A percentile compares a stretch with the other conserved stretches of the same genome.
These are phyloP conservation scores for Archips crataeganus DNA, from an alignment of 2,888 invertebrate genomes.

Conservation along the genomic window DNA sequence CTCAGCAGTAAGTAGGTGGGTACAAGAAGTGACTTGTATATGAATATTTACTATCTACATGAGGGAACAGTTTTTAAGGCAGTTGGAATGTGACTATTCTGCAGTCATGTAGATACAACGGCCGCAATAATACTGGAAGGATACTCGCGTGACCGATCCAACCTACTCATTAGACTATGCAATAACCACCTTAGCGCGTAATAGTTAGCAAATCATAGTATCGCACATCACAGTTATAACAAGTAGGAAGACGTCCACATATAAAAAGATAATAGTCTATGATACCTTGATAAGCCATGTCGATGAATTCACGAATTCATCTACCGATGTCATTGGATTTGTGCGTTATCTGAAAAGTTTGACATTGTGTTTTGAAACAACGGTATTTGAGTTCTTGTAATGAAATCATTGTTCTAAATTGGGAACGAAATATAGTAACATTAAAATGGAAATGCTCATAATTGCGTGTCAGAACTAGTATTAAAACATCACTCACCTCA, in stretches of 20 bases:
- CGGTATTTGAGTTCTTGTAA: neutral
- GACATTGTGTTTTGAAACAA: slow-evolving; percentile 10
- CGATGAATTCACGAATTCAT: slow-evolving; percentile 81
- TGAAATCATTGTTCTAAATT: neutral
- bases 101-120: neutral
- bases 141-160: slow-evolving; percentile 50
- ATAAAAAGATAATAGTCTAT: slow-evolving; percentile 39
- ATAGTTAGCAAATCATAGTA: slow-evolving; percentile 32
- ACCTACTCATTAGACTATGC: slow-evolving; percentile 40
- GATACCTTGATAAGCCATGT: slow-evolving; percentile 82
- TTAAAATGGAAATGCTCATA: slow-evolving; percentile 1
- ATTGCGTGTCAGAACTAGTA: slow-evolving; percentile 29
- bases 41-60: too few relatives aligned
- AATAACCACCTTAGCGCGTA: slow-evolving; percentile 30
- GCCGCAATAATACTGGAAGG: slow-evolving; percentile 44
- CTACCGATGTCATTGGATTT: slow-evolving; percentile 74
- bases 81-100: neutral
- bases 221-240: neutral
- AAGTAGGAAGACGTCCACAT: slow-evolving; percentile 26
- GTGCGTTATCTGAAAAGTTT: slow-evolving; percentile 62
- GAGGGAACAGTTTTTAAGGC: neutral
- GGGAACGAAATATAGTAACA: slow-evolving; percentile 1
- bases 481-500: slow-evolving; percentile 66
- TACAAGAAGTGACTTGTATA: too few relatives aligned
- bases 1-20: too few relatives aligned